Conservation (phyloP, 2,113 vertebrate genomes). For the Echinops telfairi region DNA sequence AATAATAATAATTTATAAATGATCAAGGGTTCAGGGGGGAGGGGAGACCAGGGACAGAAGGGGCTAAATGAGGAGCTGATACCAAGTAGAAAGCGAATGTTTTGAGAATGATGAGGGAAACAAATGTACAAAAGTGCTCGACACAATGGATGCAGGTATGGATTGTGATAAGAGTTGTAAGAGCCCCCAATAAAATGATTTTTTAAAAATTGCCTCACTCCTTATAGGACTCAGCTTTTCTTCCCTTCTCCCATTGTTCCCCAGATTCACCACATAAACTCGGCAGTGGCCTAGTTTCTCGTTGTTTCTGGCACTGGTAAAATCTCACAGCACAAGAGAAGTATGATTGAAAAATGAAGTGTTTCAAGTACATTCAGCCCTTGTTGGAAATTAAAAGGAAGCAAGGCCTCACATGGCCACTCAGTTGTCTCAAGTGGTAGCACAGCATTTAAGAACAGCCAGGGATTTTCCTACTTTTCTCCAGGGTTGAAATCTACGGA, state of each 20-base stretch:
- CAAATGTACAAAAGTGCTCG: too few relatives aligned
- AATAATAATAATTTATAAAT: too few relatives aligned
- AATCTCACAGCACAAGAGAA: slow-evolving; percentile 5
- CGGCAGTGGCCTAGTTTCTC: slow-evolving; percentile 16
- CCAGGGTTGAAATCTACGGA: not conserved
- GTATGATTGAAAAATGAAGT: not conserved
- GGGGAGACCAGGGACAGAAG: too few relatives aligned
- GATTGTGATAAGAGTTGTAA: too few relatives aligned
- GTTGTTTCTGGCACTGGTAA: not conserved
- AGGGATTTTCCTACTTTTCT: not conserved
- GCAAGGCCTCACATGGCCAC: not conserved
- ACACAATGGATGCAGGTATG: too few relatives aligned
- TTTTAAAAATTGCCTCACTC: slow-evolving; percentile 62
- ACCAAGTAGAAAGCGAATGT: too few relatives aligned
- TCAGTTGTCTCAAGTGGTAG: not conserved
- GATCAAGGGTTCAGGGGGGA: too few relatives aligned
- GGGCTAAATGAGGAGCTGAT: too few relatives aligned
- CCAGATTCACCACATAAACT: slow-evolving; percentile 23
- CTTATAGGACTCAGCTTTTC: slow-evolving; percentile 53
- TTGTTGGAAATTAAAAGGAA: not conserved
- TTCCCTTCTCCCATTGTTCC: slow-evolving; percentile 25
- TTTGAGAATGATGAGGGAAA: too few relatives aligned
- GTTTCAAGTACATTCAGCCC: not conserved
- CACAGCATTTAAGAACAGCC: not conserved
- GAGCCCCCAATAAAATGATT: too few relatives aligned